Conservation (phyloP, 2,113 vertebrate genomes). For the Dicaeum eximium region DNA sequence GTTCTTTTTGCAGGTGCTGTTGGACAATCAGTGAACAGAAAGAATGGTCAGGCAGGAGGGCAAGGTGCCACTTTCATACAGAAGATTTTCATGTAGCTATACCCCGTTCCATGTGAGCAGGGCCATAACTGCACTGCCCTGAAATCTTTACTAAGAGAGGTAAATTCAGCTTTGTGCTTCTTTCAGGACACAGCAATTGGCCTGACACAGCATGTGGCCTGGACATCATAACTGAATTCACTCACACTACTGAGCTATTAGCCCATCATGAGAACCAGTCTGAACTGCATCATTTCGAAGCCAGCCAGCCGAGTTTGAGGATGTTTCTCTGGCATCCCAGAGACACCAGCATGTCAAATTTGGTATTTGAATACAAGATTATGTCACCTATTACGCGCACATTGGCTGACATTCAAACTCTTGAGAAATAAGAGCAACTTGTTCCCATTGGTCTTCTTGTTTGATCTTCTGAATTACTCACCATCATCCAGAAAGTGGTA, state of each 20-base stretch:
- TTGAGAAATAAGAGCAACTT: background rate
- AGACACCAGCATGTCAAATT: background rate
- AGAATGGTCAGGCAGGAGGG: background rate
- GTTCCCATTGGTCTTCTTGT: background rate
- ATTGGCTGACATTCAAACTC: background rate
- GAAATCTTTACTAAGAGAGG: background rate
- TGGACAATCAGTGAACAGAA: background rate
- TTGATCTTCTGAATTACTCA: background rate
- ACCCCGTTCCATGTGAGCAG: background rate
- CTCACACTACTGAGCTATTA: background rate
- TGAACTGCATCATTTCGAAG: background rate
- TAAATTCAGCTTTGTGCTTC: background rate
- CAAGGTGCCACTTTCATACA: background rate
- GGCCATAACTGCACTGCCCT: background rate
- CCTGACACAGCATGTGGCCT: background rate
- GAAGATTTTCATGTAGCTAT: background rate
- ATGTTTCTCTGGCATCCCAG: background rate
- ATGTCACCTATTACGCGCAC: background rate
- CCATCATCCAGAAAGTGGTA: background rate
- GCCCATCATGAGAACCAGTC: background rate
- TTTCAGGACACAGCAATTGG: background rate
- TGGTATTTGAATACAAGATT: background rate
- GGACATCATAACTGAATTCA: background rate
- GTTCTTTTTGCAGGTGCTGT: background rate
- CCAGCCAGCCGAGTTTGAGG: rapidly evolving